Percentiles rank a stretch among this genome's conserved stretches.
Conservation (phyloP, 2,113 vertebrate species). For the Sebastes schlegelii region DNA sequence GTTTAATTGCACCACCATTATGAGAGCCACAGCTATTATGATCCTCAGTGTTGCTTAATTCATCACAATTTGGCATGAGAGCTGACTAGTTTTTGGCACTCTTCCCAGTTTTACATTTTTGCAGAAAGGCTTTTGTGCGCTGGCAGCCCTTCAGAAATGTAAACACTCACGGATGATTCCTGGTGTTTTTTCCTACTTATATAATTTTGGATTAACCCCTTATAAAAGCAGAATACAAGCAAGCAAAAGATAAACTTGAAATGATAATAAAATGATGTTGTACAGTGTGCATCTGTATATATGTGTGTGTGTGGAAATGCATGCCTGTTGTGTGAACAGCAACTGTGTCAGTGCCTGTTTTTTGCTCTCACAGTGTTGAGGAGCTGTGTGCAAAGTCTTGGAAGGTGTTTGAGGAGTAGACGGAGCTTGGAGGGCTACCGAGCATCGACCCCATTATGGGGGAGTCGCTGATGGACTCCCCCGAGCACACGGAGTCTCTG, state of each 20-base stretch:
- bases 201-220: conserved; percentile 39
- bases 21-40: conserved; percentile 37
- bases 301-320: conserved; percentile 21
- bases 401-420: conserved; percentile 91
- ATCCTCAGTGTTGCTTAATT: conserved; percentile 44
- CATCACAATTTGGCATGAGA: conserved; percentile 65
- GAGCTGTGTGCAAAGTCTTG: conserved; percentile 96
- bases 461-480: conserved; percentile 87
- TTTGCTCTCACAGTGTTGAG: conserved; percentile 92
- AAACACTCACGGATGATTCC: conserved; percentile 52
- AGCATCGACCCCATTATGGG: conserved; percentile 88
- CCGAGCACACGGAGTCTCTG: conserved; percentile 93
- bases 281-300: conserved; percentile 9
- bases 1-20: conserved; percentile 16
- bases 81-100: conserved; percentile 68
- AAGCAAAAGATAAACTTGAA: conserved; percentile 38
- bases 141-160: conserved; percentile 60
- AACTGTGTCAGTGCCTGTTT: conserved; percentile 34
- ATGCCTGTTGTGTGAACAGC: conserved; percentile 46
- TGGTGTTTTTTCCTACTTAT: conserved; percentile 43
- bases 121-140: conserved; percentile 53
- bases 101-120: conserved; percentile 49
- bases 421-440: conserved; percentile 85
- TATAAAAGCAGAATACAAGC: conserved; percentile 66
- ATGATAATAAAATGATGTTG: conserved; percentile 26